Conservation (phyloP, 2,888 invertebrate genomes). For the Tachystola acroxantha region DNA sequence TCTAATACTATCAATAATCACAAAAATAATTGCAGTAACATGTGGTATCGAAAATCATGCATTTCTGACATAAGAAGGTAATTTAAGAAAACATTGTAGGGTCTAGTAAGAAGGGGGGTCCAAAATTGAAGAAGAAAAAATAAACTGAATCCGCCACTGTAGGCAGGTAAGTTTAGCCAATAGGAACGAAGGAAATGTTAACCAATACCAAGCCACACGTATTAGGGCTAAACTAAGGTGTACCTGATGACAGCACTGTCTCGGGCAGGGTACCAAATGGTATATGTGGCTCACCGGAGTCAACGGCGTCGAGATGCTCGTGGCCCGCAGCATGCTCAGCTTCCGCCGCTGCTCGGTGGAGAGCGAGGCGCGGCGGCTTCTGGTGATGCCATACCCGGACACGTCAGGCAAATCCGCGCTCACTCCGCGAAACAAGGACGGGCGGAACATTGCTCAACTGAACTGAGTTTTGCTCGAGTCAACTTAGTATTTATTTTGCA, state of each 20-base stretch:
- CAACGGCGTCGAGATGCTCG: slow-evolving; percentile 60
- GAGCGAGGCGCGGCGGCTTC: slow-evolving; percentile 69
- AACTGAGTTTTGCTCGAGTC: background rate
- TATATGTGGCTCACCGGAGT: slow-evolving; percentile 77
- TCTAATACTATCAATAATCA: no score
- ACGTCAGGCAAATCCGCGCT: slow-evolving; percentile 56
- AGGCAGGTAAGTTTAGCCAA: no score
- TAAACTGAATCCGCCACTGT: no score
- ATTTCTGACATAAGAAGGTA: no score
- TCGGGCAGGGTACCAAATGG: slow-evolving; percentile 76
- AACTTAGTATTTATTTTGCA: no score
- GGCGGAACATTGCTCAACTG: slow-evolving; percentile 52
- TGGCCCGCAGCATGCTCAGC: slow-evolving; percentile 57
- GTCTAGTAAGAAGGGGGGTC: no score
- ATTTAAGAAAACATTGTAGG: no score
- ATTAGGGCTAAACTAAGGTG: slow-evolving; percentile 13
- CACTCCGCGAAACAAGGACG: slow-evolving; percentile 51
- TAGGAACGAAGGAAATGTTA: no score
- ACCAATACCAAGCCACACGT: background rate
- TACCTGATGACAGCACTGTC: slow-evolving; percentile 75
- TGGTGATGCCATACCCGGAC: slow-evolving; percentile 55
- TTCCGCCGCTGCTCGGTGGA: slow-evolving; percentile 64
- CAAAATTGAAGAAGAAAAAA: no score
- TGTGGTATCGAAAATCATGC: no score
- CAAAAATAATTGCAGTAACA: no score